Conservation (phyloP, 1,140 invertebrate genomes). For the Leptonema lineaticorne region DNA sequence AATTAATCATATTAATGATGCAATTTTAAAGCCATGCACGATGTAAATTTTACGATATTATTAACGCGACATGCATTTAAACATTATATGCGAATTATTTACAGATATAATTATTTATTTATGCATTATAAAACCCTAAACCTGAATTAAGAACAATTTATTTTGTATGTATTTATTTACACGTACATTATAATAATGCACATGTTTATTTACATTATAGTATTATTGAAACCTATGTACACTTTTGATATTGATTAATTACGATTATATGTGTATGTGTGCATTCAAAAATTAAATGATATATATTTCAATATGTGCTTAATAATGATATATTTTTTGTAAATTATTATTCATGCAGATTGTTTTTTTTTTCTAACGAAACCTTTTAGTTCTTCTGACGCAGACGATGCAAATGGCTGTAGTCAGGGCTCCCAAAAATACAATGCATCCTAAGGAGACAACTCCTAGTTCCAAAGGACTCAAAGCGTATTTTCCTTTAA, state of each 20-base stretch:
- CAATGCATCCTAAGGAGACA: slow-evolving; percentile 72
- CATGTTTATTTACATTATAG: not conserved
- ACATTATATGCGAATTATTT: not conserved
- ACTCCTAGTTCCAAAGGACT: slow-evolving; percentile 79
- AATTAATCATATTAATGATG: not conserved
- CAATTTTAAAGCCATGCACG: not conserved
- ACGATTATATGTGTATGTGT: not conserved
- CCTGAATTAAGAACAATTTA: too few species aligned
- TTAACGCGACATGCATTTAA: not conserved
- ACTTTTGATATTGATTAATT: not conserved
- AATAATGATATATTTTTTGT: not conserved
- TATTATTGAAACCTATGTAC: not conserved
- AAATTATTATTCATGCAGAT: not conserved
- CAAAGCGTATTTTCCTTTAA: slow-evolving; percentile 41
- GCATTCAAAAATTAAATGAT: not conserved
- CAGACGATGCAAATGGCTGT: slow-evolving; percentile 79
- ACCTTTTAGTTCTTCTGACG: slow-evolving; percentile 66
- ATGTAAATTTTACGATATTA: not conserved
- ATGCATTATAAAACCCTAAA: not conserved
- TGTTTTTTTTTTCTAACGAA: slow-evolving; percentile 39
- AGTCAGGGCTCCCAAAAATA: slow-evolving; percentile 75
- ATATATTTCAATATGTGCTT: not conserved
- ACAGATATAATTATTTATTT: not conserved
- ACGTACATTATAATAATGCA: not conserved
- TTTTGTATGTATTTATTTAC: too few species aligned